Evolutionary conservation across 2,888 invertebrate species (phyloP).

Genomic region (Proisotoma minuta): DNA sequence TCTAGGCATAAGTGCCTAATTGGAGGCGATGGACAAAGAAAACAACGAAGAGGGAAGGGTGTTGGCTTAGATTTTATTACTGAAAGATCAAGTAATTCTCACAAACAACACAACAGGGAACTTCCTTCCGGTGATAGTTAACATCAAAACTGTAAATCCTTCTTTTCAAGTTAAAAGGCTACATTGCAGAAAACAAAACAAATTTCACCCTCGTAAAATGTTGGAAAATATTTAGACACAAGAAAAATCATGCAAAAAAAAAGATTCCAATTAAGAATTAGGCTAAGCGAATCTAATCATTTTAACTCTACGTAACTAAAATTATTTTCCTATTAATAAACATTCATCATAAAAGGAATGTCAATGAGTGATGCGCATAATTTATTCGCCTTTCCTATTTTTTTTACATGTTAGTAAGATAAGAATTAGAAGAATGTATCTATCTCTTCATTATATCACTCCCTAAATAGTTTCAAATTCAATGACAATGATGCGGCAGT

Average conservation of each 20-base stretch:
- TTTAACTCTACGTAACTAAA: not conserved
- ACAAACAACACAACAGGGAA: no score
- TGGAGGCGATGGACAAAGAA: no score
- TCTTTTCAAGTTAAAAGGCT: no score
- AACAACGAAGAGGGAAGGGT: no score
- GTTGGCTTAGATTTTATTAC: no score
- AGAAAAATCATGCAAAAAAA: no score
- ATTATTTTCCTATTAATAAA: not conserved
- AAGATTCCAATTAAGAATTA: not conserved
- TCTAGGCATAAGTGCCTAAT: no score
- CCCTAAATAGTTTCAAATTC: not conserved
- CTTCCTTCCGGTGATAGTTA: not conserved
- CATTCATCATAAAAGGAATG: not conserved
- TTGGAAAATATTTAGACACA: no score
- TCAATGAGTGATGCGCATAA: not conserved
- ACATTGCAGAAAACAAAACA: no score
- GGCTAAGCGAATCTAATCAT: not conserved
- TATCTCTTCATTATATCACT: not conserved
- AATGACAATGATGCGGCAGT: no score
- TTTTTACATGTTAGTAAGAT: not conserved
- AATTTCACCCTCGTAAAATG: no score
- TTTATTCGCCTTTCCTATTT: not conserved
- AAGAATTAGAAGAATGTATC: not conserved
- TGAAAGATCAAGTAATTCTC: no score
- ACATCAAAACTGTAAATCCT: slow-evolving; percentile 1